Conservation (phyloP, 2,113 vertebrate genomes). For the Plotosus lineatus region DNA sequence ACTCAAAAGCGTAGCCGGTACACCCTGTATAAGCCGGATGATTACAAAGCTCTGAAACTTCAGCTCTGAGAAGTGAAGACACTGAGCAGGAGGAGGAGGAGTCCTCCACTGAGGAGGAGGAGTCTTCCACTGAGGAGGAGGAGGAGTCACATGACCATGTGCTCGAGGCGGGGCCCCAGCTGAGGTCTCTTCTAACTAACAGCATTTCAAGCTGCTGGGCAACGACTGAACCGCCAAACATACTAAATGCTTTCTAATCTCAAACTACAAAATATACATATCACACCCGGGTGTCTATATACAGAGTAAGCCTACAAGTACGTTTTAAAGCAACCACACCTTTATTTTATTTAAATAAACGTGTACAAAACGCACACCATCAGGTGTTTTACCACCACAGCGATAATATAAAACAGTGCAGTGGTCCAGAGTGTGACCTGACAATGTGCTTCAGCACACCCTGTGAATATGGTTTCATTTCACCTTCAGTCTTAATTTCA, state of each 20-base stretch:
- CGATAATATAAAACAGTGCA: too few species aligned
- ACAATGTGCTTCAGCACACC: not conserved
- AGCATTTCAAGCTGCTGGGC: not conserved
- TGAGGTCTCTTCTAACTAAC: conserved; percentile 28
- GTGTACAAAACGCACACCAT: not conserved
- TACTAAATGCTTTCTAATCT: conserved; percentile 10
- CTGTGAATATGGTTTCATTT: not conserved
- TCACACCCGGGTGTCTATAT: conserved; percentile 18
- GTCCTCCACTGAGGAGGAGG: conserved; percentile 58
- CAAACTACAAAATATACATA: conserved; percentile 8
- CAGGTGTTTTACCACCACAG: not conserved
- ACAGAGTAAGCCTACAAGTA: conserved; percentile 25
- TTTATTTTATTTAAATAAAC: not conserved
- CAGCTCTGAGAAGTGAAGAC: not conserved
- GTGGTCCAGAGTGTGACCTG: too few species aligned
- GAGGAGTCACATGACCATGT: conserved; percentile 62
- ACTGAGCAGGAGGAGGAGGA: not conserved
- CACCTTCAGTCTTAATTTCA: not conserved
- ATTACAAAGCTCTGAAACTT: not conserved
- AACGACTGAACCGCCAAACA: conserved; percentile 18
- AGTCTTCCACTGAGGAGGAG: conserved; percentile 43
- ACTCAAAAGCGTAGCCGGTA: not conserved
- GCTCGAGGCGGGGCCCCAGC: conserved; percentile 42
- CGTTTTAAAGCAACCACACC: not conserved
- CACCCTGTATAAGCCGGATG: not conserved